These are phyloP conservation scores for Synergus laeviventris DNA, from an alignment of 2,888 invertebrate genomes.

Conservation along the genomic window DNA sequence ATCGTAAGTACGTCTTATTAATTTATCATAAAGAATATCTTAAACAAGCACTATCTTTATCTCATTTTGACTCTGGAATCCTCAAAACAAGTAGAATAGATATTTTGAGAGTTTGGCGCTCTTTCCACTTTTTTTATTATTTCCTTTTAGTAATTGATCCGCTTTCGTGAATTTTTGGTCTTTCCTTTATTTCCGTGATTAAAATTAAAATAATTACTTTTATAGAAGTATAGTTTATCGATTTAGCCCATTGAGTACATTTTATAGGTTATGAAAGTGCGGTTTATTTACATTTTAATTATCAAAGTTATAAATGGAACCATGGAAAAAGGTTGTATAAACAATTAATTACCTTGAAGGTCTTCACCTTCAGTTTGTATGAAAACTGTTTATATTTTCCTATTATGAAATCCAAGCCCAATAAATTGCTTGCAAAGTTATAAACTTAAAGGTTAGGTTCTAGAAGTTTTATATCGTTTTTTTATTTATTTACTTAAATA, in stretches of 20 bases:
- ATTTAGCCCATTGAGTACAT: not conserved
- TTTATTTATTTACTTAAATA: not conserved
- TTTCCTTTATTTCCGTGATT: not conserved
- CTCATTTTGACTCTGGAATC: not conserved
- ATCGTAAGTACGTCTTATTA: not conserved
- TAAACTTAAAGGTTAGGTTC: constrained; percentile 10
- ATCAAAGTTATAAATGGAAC: not conserved
- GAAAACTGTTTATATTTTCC: not conserved
- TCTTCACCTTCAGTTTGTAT: not conserved
- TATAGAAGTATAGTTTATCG: not conserved
- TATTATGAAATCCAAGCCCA: not conserved
- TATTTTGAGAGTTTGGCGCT: constrained; percentile 7
- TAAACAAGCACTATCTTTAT: not conserved
- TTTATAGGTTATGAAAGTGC: not conserved
- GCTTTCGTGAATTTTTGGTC: not conserved
- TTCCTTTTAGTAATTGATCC: not conserved
- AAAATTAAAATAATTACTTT: not conserved
- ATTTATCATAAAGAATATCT: not conserved
- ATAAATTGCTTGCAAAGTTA: not conserved
- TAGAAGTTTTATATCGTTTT: not conserved
- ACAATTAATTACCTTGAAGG: not conserved
- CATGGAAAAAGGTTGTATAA: not conserved
- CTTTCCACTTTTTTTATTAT: constrained; percentile 1
- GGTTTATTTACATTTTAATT: not conserved
- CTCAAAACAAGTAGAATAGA: not conserved